Evolutionary conservation across 2,113 vertebrate genomes (phyloP), one percentile per base, ranked within the genome.

Genomic region (Lycocorax pyrrhopterus): DNA sequence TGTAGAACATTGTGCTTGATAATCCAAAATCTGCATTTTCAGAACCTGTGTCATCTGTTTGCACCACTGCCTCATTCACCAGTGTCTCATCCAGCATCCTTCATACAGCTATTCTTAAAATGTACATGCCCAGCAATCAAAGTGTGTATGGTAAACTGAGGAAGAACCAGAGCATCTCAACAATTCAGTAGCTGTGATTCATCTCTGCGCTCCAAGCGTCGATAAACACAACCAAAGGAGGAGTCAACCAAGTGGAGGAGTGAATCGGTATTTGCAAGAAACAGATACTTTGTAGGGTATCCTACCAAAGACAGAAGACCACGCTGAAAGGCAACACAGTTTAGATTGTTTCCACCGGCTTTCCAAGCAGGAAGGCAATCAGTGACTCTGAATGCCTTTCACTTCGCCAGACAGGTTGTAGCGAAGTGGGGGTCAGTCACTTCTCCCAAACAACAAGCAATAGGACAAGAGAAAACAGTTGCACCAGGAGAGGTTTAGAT

Each of bases 121-220:
- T 33, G 23, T 23, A 13, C 19, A 19, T 5, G 7, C 15, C 52
- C 49, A 64, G 41, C 2, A 3, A 77, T 7, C 32, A 29, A 52
- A 16, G 5, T 7, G n/a, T 5, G 1, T 5, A 14, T 3, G 18
- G 27, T 3, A 68, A 93, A 47, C 27, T 15, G 29, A 94, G 35
- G 62, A 59, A 96, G 23, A 75, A 68, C 7, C 52, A 16, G 33
- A 17, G 8, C 25, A 56, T 7, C 33, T 47, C 5, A 90, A 74
- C 19, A 46, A 44, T 26, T 10, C 30, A 59, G 20, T 2, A 71
- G 35, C 15, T 69, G 33, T 8, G 16, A 86, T 16, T 44, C 29
- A 53, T 6, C 43, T 69, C 16, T 3, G 2, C 0, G 4, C 44
- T 53, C 39, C 44, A 78, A 43, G 7, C 1, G 32, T 12, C 0